Evolutionary conservation across 2,888 invertebrate species (phyloP).

Genomic region (Reticulitermes lucifugus): DNA sequence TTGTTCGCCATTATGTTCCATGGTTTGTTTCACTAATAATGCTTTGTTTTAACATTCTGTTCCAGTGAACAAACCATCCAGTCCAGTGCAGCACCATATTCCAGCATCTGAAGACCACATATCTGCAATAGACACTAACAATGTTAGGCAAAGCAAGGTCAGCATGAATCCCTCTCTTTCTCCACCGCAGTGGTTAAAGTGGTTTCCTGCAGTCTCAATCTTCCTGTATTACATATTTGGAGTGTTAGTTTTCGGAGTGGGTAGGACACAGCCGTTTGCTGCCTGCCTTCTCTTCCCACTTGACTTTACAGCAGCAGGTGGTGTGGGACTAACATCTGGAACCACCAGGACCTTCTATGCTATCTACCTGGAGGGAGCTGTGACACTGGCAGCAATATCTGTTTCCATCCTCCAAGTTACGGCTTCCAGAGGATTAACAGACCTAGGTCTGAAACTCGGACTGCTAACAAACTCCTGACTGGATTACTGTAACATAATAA

Average conservation of each 20-base stretch:
- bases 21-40: too few relatives aligned
- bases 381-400: conserved; percentile 71
- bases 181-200: conserved; percentile 54
- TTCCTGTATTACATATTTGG: conserved; percentile 71
- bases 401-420: conserved; percentile 71
- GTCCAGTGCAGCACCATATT: conserved; percentile 8
- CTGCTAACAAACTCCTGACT: conserved; percentile 61
- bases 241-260: conserved; percentile 71
- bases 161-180: conserved; percentile 17
- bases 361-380: conserved; percentile 76
- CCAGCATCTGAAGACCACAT: background rate
- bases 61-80: conserved; percentile 6
- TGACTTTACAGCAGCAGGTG: conserved; percentile 78
- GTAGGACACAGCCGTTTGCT: conserved; percentile 65
- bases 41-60: background rate
- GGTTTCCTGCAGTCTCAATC: conserved; percentile 64
- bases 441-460: conserved; percentile 68
- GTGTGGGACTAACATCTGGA: conserved; percentile 71
- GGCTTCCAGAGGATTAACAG: conserved; percentile 68
- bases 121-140: background rate
- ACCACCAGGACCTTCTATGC: conserved; percentile 73
- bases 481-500: background rate
- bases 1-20: too few relatives aligned
- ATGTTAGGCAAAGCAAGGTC: background rate
- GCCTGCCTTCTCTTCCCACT: conserved; percentile 75